A percentile compares a stretch with the other conserved stretches of the same genome.
These are phyloP conservation scores for Actias luna DNA, from an alignment of 2,888 invertebrate species.

Conservation along the genomic window DNA sequence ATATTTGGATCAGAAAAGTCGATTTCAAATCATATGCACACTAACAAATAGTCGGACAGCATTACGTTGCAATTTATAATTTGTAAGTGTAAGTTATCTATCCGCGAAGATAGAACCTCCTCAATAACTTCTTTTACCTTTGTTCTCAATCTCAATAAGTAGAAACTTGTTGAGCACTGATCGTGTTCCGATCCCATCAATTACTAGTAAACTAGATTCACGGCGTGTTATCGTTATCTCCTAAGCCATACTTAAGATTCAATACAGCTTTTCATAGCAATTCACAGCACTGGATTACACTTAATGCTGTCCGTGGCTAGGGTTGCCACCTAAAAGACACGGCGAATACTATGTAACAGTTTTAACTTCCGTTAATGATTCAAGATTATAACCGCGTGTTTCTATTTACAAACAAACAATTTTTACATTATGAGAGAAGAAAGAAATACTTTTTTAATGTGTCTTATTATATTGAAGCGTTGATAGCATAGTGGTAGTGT, in stretches of 20 bases:
- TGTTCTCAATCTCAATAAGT: neutral
- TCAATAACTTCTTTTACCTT: neutral
- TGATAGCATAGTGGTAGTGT: no score
- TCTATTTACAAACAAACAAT: neutral
- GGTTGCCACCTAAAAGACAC: slow-evolving; percentile 1
- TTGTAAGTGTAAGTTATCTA: no score
- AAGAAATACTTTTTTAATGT: no score
- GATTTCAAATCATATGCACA: no score
- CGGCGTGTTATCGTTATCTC: slow-evolving; percentile 32
- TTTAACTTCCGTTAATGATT: neutral
- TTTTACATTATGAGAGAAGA: neutral
- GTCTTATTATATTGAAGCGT: no score
- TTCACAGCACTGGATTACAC: slow-evolving; percentile 50
- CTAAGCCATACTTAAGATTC: slow-evolving; percentile 33
- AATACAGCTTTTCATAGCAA: slow-evolving; percentile 52
- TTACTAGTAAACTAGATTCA: slow-evolving; percentile 29
- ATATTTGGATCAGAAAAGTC: no score
- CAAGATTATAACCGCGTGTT: no score
- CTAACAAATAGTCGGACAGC: no score
- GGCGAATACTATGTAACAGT: neutral
- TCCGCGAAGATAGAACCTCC: no score
- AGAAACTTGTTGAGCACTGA: neutral
- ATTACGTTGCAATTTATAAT: no score
- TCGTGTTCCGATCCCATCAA: slow-evolving; percentile 1
- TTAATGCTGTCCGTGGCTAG: slow-evolving; percentile 42